Conservation (phyloP, 2,888 invertebrate genomes). For the Buathra laborator region DNA sequence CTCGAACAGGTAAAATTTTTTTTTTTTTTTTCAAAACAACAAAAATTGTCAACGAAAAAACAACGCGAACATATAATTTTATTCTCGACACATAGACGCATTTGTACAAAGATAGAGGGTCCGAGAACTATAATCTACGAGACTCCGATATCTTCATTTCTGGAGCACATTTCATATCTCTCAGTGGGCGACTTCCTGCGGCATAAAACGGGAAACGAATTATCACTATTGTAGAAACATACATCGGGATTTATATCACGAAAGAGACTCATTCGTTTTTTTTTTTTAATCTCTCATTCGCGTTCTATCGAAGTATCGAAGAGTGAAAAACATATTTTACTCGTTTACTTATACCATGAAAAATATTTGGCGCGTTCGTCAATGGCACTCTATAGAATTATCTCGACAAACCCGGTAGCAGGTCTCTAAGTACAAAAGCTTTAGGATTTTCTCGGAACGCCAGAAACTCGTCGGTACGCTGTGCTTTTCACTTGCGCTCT, state of each 20-base stretch:
- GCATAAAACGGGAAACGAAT: slow-evolving; percentile 73
- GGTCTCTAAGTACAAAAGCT: slow-evolving; percentile 24
- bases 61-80: background rate
- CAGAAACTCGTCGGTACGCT: slow-evolving; percentile 39
- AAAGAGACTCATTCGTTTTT: slow-evolving; percentile 2
- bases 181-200: slow-evolving; percentile 78
- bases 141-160: slow-evolving; percentile 4
- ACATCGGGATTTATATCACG: slow-evolving; percentile 9
- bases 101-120: slow-evolving; percentile 6
- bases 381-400: background rate
- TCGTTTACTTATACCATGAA: background rate
- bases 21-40: too few species aligned
- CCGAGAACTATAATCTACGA: background rate
- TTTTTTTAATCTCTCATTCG: background rate
- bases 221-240: slow-evolving; percentile 66
- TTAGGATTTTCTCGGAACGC: slow-evolving; percentile 51
- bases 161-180: slow-evolving; percentile 72
- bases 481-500: slow-evolving; percentile 44
- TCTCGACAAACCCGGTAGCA: slow-evolving; percentile 24
- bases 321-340: slow-evolving; percentile 7
- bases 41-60: background rate
- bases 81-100: background rate
- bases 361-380: background rate
- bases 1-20: slow-evolving; percentile 98
- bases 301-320: slow-evolving; percentile 3